Evolutionary conservation across 2,888 invertebrate genomes (phyloP).

Genomic region (Salpingus planirostris): DNA sequence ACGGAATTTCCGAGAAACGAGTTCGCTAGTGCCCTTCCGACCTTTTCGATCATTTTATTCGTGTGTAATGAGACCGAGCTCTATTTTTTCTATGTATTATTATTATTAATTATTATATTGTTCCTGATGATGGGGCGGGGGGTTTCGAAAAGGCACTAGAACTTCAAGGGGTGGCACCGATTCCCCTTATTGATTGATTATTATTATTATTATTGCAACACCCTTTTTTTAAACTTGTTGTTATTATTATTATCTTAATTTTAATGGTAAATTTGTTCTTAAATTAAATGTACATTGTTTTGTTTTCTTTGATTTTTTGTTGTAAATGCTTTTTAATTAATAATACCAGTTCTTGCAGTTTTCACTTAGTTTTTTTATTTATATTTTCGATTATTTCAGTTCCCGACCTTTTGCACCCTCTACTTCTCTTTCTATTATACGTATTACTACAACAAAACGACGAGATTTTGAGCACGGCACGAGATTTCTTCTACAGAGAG

Average conservation of each 20-base stretch:
- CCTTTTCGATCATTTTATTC: too few species aligned
- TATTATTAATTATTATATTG: too few species aligned
- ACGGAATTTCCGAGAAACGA: slow-evolving; percentile 11
- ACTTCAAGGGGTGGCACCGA: slow-evolving; percentile 16
- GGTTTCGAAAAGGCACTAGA: slow-evolving; percentile 13
- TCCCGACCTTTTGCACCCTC: slow-evolving; percentile 11
- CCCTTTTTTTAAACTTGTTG: slow-evolving; percentile 50
- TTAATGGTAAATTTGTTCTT: slow-evolving; percentile 65
- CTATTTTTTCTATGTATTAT: slow-evolving; percentile 41
- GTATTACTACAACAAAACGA: slow-evolving; percentile 33
- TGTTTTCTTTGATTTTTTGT: slow-evolving; percentile 68
- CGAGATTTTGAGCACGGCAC: too few species aligned
- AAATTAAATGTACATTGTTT: slow-evolving; percentile 69
- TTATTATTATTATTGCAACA: too few species aligned
- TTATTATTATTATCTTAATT: slow-evolving; percentile 58
- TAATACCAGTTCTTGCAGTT: slow-evolving; percentile 68
- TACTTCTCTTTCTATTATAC: slow-evolving; percentile 28
- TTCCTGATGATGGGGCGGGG: slow-evolving; percentile 30
- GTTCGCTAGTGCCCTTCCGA: slow-evolving; percentile 27
- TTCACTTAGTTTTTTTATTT: slow-evolving; percentile 46
- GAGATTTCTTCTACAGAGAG: too few species aligned
- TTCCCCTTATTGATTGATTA: slow-evolving; percentile 35
- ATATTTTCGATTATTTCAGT: slow-evolving; percentile 20
- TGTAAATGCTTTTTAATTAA: slow-evolving; percentile 64
- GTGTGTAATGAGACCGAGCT: slow-evolving; percentile 37